These are phyloP conservation scores for Heliconius eleuchia DNA, from an alignment of 1,140 invertebrate species.

Conservation along the genomic window DNA sequence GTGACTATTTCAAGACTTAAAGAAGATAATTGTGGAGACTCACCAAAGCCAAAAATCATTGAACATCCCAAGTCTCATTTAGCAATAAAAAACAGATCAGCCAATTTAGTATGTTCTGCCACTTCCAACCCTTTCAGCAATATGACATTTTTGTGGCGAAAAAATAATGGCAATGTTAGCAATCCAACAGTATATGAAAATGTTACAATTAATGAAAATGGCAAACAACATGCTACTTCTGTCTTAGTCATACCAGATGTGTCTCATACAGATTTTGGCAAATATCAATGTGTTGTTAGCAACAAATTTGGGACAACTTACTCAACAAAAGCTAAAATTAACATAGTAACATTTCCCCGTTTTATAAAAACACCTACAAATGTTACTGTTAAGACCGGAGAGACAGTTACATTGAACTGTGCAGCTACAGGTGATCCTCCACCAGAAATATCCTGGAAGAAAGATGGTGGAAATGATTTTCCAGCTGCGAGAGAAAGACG, in stretches of 20 bases:
- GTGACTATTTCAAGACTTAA: constrained; percentile 85
- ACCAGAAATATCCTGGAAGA: constrained; percentile 95
- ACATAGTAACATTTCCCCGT: constrained; percentile 92
- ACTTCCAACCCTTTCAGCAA: constrained; percentile 81
- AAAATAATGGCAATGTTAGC: constrained; percentile 90
- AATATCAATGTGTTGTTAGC: constrained; percentile 95
- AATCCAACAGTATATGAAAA: constrained; percentile 74
- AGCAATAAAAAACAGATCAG: constrained; percentile 92
- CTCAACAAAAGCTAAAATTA: constrained; percentile 92
- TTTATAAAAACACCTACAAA: constrained; percentile 93
- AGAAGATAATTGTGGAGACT: constrained; percentile 90
- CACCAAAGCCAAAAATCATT: constrained; percentile 92
- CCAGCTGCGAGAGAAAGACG: constrained; percentile 95
- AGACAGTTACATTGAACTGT: constrained; percentile 94
- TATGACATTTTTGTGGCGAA: constrained; percentile 93
- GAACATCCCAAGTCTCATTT: constrained; percentile 90
- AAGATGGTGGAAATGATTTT: constrained; percentile 97
- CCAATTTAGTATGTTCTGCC: constrained; percentile 91
- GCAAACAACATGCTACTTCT: constrained; percentile 84
- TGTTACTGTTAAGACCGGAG: constrained; percentile 91
- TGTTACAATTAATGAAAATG: constrained; percentile 70
- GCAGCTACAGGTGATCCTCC: constrained; percentile 93
- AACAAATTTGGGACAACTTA: constrained; percentile 95
- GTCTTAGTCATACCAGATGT: constrained; percentile 88
- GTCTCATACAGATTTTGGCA: constrained; percentile 89